Conservation (phyloP, 2,113 vertebrate species). For the Gavialis gangeticus region DNA sequence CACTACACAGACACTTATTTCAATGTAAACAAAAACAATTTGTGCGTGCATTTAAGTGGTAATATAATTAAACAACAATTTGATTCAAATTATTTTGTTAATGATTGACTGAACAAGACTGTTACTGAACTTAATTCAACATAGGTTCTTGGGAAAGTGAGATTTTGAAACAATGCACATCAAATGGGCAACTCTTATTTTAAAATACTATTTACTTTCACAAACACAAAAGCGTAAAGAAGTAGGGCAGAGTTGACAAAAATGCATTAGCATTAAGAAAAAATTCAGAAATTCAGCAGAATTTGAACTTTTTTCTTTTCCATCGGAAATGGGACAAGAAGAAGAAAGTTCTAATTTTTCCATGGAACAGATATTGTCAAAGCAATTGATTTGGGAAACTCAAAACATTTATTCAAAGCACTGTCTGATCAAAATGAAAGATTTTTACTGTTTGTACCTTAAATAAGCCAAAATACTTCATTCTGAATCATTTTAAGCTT, state of each 20-base stretch:
- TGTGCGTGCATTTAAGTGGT: background rate
- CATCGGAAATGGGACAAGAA: background rate
- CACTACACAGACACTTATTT: background rate
- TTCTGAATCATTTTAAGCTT: background rate
- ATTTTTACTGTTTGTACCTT: background rate
- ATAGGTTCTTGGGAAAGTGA: background rate
- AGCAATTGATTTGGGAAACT: background rate
- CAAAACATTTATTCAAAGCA: background rate
- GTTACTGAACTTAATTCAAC: background rate
- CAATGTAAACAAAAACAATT: background rate
- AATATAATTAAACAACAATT: background rate
- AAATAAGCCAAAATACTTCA: background rate
- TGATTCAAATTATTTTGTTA: background rate
- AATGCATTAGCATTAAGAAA: background rate
- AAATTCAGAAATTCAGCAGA: accelerated
- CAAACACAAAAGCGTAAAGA: background rate
- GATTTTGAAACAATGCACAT: accelerated
- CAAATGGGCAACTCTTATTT: background rate
- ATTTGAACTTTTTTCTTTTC: background rate
- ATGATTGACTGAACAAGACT: background rate
- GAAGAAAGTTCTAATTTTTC: background rate
- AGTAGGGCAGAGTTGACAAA: background rate
- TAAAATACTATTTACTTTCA: background rate
- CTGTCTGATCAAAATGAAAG: background rate
- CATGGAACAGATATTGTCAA: background rate